A percentile compares a stretch with the other conserved stretches of the same genome.
phyloP scores from a whole-genome alignment of 1,140 invertebrate species.

The Hyles vespertilio region DNA sequence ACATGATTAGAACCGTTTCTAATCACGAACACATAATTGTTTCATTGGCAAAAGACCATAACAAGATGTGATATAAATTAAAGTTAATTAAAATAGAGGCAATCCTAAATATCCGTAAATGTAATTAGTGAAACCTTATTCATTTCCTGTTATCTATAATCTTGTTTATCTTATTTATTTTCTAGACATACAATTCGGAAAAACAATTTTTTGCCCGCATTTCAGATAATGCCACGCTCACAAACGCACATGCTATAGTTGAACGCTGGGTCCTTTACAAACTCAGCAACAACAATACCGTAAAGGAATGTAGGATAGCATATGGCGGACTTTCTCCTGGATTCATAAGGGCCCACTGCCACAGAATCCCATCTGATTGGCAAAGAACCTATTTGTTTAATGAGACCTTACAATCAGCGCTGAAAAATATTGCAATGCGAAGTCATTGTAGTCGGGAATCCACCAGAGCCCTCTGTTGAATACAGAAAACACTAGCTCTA shows the following conservation, averaged over 20 bases:
- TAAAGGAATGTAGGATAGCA: constrained; percentile 45
- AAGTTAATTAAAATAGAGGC: too few relatives aligned
- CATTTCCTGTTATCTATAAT: too few relatives aligned
- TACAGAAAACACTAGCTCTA: constrained; percentile 77
- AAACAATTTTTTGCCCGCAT: background rate
- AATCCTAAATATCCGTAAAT: too few relatives aligned
- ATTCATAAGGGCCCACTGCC: constrained; percentile 79
- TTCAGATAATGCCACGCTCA: constrained; percentile 43
- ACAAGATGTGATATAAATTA: too few relatives aligned
- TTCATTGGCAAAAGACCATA: too few relatives aligned
- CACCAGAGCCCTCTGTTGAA: constrained; percentile 76
- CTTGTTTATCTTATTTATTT: too few relatives aligned
- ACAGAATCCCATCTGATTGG: constrained; percentile 74
- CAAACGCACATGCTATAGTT: constrained; percentile 48
- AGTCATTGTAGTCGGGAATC: constrained; percentile 74
- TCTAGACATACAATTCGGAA: too few relatives aligned
- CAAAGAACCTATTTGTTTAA: constrained; percentile 70
- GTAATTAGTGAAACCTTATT: too few relatives aligned
- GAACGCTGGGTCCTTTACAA: constrained; percentile 42
- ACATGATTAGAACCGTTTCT: too few relatives aligned
- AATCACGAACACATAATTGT: too few relatives aligned
- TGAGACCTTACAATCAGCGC: constrained; percentile 65
- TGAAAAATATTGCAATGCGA: constrained; percentile 76
- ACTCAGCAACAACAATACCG: constrained; percentile 17
- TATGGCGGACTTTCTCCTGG: constrained; percentile 81